Base-by-base conservation (phyloP, 2,888 invertebrate genomes). In the Eumacrocentrus americanus region DNA sequence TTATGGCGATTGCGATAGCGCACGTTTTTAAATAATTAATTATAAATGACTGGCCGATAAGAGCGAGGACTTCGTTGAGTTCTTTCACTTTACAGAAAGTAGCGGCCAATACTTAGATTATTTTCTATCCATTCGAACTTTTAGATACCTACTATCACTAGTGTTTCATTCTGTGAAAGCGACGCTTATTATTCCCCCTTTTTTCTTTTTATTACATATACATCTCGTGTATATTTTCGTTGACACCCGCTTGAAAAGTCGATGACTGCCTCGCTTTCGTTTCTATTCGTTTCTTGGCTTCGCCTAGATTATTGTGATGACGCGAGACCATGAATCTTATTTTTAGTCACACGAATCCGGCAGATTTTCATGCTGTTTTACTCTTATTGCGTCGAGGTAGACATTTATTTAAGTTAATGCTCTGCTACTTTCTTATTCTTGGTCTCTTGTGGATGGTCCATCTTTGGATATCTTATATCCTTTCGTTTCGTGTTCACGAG, bases 1-100 rank as follows among this genome's bases (percentile, higher is more conserved):
- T 65, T 53, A 47, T 47, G 63, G 58, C 55, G 61, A 61, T 65
- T 63, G 65, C 55, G 65, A 65, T 63, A 65, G 61, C 63, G 23
- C 29, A 29, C 9, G 4, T 59, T 65, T 65, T 62, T 60, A 63
- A 65, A 59, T 65, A 61, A 65, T 61, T n/a, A n/a, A 63, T 54
- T 48, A 34, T 47, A 53, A 50, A 51, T 40, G 56, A 54, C 51
- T 35, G 18, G 54, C 47, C 61, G 56, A 52, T 46, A 46, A n/a
- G n/a, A n/a, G n/a, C n/a, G n/a, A n/a, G n/a, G n/a, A n/a, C n/a
- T n/a, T n/a, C n/a, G n/a, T n/a, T n/a, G n/a, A n/a, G n/a, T n/a
- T n/a, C n/a, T n/a, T n/a, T n/a, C n/a, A n/a, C n/a, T n/a, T n/a
- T n/a, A n/a, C n/a, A n/a, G n/a, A n/a, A n/a, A n/a, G n/a, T n/a